A percentile compares a stretch with the other conserved stretches of the same genome.
Conservation (phyloP, 2,113 vertebrate species). For the Ammodytes marinus region DNA sequence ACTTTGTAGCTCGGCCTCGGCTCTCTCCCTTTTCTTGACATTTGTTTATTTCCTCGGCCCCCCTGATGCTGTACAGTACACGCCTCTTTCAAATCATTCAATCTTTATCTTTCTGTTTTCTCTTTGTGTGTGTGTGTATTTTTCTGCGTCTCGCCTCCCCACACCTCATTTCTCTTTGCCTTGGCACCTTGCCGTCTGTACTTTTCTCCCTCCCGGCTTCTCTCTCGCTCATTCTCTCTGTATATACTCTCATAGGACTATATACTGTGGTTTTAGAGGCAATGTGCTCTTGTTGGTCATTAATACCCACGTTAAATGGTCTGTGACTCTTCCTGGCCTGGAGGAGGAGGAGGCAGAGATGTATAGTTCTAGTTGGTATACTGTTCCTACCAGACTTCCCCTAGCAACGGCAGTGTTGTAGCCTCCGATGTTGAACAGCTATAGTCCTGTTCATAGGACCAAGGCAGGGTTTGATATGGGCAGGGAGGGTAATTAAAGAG, state of each 20-base stretch:
- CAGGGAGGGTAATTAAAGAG: conserved; percentile 27
- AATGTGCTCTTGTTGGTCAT: conserved; percentile 71
- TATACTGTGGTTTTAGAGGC: conserved; percentile 52
- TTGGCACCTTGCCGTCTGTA: conserved; percentile 54
- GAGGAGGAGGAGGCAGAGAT: conserved; percentile 56
- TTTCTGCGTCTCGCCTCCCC: conserved; percentile 44
- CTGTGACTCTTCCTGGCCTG: conserved; percentile 77
- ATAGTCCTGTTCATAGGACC: conserved; percentile 28
- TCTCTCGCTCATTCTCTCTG: conserved; percentile 29
- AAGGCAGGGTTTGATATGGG: conserved; percentile 24
- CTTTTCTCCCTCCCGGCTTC: conserved; percentile 3
- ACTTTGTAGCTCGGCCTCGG: background rate
- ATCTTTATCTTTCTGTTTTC: conserved; percentile 44
- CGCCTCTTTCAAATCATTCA: conserved; percentile 35
- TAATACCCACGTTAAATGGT: conserved; percentile 75
- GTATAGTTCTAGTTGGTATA: conserved; percentile 59
- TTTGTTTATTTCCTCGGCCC: conserved; percentile 53
- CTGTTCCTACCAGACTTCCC: conserved; percentile 46
- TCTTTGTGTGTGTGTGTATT: conserved; percentile 16
- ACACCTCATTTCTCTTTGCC: conserved; percentile 70
- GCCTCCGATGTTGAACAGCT: conserved; percentile 45
- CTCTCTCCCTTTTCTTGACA: conserved; percentile 26
- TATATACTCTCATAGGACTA: conserved; percentile 45
- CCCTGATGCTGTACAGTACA: conserved; percentile 1
- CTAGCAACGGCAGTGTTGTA: conserved; percentile 27